Percentiles rank a stretch among this genome's conserved stretches.
These are phyloP conservation scores for Ciconia nigra DNA, from an alignment of 2,797 vertebrate genomes.

Conservation along the genomic window DNA sequence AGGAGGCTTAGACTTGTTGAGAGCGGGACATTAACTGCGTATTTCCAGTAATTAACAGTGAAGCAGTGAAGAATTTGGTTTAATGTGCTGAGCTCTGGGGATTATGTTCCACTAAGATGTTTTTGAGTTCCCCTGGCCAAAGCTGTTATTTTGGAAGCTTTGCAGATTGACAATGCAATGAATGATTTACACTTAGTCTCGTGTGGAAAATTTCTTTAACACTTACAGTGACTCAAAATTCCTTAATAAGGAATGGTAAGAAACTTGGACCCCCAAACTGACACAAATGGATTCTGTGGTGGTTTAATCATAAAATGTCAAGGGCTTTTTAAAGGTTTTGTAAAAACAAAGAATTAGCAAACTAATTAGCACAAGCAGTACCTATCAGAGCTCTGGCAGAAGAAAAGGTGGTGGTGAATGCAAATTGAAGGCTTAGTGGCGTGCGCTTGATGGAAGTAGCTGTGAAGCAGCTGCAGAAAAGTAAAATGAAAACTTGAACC, in stretches of 20 bases:
- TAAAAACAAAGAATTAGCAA: background rate
- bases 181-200: background rate
- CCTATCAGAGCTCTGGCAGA: background rate
- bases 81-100: background rate
- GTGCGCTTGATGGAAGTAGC: background rate
- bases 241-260: background rate
- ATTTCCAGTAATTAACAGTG: constrained; percentile 19
- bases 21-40: background rate
- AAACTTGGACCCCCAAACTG: background rate
- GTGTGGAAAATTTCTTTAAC: background rate
- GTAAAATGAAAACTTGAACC: background rate
- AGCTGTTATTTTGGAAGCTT: background rate
- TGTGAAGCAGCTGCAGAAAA: background rate
- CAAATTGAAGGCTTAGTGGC: background rate
- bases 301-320: background rate
- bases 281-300: background rate
- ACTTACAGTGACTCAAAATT: background rate
- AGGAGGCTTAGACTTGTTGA: background rate
- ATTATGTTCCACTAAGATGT: background rate
- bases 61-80: background rate
- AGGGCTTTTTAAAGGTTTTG: background rate
- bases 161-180: background rate
- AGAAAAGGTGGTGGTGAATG: background rate
- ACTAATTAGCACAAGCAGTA: background rate
- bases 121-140: background rate